These are phyloP conservation scores for Tetanocera ferruginea DNA, from an alignment of 2,888 invertebrate species.

Conservation along the genomic window DNA sequence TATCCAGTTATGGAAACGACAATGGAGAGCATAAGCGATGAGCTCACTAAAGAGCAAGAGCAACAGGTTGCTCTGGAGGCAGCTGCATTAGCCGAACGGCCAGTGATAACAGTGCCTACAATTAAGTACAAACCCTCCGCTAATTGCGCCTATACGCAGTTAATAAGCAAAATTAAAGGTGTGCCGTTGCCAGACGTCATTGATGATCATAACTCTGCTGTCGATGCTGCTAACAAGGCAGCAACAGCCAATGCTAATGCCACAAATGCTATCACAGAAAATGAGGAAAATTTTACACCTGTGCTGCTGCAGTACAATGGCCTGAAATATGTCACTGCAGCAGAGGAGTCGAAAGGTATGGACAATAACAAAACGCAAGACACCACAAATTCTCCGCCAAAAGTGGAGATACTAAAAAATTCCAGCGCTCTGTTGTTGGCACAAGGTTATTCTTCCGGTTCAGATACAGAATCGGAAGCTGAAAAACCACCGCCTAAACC, in stretches of 20 bases:
- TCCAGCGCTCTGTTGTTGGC: constrained; percentile 71
- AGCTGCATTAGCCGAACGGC: constrained; percentile 44
- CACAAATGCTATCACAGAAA: constrained; percentile 46
- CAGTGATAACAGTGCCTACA: constrained; percentile 71
- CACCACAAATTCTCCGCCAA: constrained; percentile 48
- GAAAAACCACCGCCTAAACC: constrained; percentile 36
- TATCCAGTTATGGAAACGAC: constrained; percentile 70
- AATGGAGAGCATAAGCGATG: constrained; percentile 44
- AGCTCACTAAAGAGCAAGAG: constrained; percentile 20
- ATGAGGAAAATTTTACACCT: constrained; percentile 59
- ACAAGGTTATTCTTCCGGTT: constrained; percentile 74
- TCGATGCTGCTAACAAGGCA: constrained; percentile 53
- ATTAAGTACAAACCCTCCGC: constrained; percentile 86
- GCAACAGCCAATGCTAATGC: constrained; percentile 50
- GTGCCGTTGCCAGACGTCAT: constrained; percentile 68
- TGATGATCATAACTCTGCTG: constrained; percentile 55
- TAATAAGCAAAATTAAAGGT: constrained; percentile 88
- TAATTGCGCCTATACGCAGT: constrained; percentile 89
- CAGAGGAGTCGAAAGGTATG: constrained; percentile 43
- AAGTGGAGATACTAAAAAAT: constrained; percentile 65
- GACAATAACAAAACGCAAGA: constrained; percentile 45
- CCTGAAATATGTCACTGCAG: constrained; percentile 57
- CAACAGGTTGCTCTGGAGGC: constrained; percentile 33
- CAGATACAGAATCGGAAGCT: constrained; percentile 63
- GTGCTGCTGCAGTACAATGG: constrained; percentile 65